phyloP scores from a whole-genome alignment of 2,888 invertebrate species.

The Pseudoips prasinana region DNA sequence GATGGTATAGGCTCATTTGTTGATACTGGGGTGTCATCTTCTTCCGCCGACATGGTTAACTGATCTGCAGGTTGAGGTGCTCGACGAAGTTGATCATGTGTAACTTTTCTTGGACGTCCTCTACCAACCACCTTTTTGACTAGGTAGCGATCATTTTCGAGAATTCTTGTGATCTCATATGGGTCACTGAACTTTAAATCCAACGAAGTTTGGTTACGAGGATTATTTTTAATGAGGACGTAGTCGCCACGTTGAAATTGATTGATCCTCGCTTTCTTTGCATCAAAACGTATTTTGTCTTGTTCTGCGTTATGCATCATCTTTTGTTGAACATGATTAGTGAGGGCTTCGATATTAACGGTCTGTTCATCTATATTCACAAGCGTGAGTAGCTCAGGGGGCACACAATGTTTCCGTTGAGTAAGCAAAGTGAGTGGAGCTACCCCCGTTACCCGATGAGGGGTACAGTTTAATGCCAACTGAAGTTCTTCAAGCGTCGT shows the following conservation, averaged over 20 bases:
- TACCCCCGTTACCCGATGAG: slow-evolving; percentile 1
- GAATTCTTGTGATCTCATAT: slow-evolving; percentile 2
- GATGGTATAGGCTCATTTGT: slow-evolving; percentile 1
- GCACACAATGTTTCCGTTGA: slow-evolving; percentile 6
- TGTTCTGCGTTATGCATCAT: not conserved
- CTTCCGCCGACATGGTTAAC: slow-evolving; percentile 16
- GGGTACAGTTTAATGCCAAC: slow-evolving; percentile 8
- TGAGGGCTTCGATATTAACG: slow-evolving; percentile 1
- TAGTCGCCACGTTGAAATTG: slow-evolving; percentile 7
- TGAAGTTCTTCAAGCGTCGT: slow-evolving; percentile 9
- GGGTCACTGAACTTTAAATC: slow-evolving; percentile 10
- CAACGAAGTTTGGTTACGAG: slow-evolving; percentile 10
- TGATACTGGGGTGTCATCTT: not conserved
- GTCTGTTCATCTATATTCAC: slow-evolving; percentile 3
- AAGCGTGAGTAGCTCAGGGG: slow-evolving; percentile 5
- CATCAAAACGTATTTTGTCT: slow-evolving; percentile 4
- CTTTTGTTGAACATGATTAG: slow-evolving; percentile 1
- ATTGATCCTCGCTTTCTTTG: slow-evolving; percentile 3
- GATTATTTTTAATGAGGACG: slow-evolving; percentile 10
- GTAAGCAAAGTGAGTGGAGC: slow-evolving; percentile 5
- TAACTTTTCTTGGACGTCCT: slow-evolving; percentile 7
- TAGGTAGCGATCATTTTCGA: slow-evolving; percentile 11
- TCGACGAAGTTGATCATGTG: slow-evolving; percentile 12
- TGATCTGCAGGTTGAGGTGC: slow-evolving; percentile 19
- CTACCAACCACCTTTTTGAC: slow-evolving; percentile 1